Conservation (phyloP, 2,113 vertebrate genomes). For the Dipodomys merriami region DNA sequence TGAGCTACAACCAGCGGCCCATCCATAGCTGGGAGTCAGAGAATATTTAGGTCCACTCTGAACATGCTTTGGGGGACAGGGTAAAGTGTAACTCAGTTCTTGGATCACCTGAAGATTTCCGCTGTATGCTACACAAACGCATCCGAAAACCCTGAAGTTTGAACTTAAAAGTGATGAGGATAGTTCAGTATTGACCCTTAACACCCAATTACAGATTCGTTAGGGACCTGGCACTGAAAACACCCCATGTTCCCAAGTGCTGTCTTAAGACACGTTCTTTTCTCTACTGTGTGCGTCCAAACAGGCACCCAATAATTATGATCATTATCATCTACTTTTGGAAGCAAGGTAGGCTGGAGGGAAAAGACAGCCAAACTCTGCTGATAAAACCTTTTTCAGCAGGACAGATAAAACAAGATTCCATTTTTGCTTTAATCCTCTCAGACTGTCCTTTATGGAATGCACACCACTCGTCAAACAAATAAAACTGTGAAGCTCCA, state of each 20-base stretch:
- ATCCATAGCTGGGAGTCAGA: constrained; percentile 3
- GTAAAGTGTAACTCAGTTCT: constrained; percentile 25
- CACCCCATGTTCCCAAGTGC: neutral
- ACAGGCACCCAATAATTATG: neutral
- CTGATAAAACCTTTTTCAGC: constrained; percentile 31
- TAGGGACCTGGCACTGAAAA: constrained; percentile 11
- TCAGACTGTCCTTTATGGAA: neutral
- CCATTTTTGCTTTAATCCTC: neutral
- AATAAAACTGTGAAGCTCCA: constrained; percentile 5
- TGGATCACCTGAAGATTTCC: neutral
- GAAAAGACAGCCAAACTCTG: neutral
- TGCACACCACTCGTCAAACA: neutral
- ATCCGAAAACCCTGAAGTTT: neutral
- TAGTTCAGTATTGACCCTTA: neutral
- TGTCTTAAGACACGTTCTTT: too few species aligned
- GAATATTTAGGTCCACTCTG: constrained; percentile 9
- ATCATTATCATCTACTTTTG: neutral
- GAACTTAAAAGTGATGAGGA: constrained; percentile 57
- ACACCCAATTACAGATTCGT: constrained; percentile 36
- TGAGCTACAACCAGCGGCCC: neutral
- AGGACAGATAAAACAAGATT: neutral
- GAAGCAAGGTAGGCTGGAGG: neutral
- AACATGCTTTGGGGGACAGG: neutral
- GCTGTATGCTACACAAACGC: neutral
- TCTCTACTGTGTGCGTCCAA: neutral